These are phyloP conservation scores for Onthophagus sagittarius DNA, from an alignment of 2,888 invertebrate species.

Conservation along the genomic window DNA sequence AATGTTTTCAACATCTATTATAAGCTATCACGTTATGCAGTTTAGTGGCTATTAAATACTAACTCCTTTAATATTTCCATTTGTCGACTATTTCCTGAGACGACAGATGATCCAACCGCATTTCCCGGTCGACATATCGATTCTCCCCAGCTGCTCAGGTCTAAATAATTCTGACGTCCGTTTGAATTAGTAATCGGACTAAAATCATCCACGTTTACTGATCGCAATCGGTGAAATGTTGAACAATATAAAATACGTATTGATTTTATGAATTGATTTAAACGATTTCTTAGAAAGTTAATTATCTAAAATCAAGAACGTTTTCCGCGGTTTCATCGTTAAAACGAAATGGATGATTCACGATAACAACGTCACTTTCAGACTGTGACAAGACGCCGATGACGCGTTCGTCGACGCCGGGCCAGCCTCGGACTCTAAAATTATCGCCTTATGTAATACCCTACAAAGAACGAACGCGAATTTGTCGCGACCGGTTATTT, in stretches of 20 bases:
- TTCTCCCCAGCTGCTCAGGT: neutral
- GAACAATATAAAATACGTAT: neutral
- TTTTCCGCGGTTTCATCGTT: neutral
- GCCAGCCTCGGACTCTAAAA: neutral
- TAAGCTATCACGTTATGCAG: too few species aligned
- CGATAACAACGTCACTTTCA: neutral
- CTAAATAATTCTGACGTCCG: neutral
- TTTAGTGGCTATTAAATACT: too few species aligned
- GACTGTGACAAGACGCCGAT: neutral
- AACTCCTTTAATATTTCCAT: neutral
- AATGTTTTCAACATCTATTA: too few species aligned
- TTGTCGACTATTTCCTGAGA: neutral
- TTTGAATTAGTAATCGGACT: neutral
- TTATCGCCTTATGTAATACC: neutral
- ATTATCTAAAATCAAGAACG: neutral
- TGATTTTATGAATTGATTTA: too few species aligned
- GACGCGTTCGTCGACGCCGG: neutral
- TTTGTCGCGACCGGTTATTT: neutral
- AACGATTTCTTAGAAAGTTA: neutral
- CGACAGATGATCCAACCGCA: neutral
- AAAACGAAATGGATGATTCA: neutral
- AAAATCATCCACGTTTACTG: neutral
- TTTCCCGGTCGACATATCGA: neutral
- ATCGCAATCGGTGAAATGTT: neutral
- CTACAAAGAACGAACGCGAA: neutral